phyloP scores from a whole-genome alignment of 2,113 vertebrate genomes.

The Pandion haliaetus region DNA sequence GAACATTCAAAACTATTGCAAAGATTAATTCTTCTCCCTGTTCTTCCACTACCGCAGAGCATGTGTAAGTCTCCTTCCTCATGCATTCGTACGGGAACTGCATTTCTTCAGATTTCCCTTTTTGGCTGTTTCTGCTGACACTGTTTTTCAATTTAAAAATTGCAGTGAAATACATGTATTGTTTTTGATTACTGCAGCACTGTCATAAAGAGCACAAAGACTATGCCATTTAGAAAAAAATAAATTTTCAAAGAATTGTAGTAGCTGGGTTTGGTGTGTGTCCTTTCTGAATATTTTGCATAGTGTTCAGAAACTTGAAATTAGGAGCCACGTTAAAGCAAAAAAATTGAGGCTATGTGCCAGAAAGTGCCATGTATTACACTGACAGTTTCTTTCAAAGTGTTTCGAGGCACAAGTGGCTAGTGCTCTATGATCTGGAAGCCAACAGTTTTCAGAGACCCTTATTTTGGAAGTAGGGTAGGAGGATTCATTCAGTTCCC shows the following conservation, averaged over 20 bases:
- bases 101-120: neutral
- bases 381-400: neutral
- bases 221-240: neutral
- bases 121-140: neutral
- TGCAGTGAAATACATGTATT: neutral
- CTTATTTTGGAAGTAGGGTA: neutral
- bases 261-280: neutral
- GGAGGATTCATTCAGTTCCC: neutral
- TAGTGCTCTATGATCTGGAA: neutral
- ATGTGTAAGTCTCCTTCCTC: neutral
- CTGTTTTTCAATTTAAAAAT: neutral
- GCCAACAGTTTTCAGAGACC: neutral
- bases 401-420: neutral
- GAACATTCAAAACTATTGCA: neutral
- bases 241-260: neutral
- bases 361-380: neutral
- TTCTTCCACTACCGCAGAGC: neutral
- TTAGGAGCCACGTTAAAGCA: neutral
- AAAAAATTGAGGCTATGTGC: fast-evolving
- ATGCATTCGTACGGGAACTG: fast-evolving
- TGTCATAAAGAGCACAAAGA: neutral
- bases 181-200: neutral
- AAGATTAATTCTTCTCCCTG: neutral
- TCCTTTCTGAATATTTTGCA: neutral
- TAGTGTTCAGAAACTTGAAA: neutral